Percentiles rank a stretch among this genome's conserved stretches.
These are phyloP conservation scores for Caenorhabditis sp. DNA, from an alignment of 2,888 invertebrate species.

Conservation along the genomic window DNA sequence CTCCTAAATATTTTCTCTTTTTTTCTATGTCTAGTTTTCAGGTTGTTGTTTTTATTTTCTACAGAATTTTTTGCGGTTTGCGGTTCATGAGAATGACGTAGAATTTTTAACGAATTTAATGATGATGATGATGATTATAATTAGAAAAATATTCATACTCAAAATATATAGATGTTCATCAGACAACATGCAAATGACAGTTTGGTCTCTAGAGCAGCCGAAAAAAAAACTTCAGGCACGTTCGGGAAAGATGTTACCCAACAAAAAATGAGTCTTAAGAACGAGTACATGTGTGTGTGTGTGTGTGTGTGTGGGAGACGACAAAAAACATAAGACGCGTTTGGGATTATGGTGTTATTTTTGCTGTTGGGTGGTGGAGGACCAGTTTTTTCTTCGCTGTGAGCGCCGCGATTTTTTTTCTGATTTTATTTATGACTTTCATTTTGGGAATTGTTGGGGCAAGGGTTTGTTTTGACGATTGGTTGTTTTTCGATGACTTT, in stretches of 20 bases:
- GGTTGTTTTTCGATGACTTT: no score
- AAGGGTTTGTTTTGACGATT: no score
- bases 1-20: no score
- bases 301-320: background rate
- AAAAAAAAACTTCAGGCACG: no score
- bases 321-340: background rate
- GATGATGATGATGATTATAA: background rate
- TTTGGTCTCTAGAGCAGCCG: no score
- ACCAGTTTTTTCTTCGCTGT: background rate
- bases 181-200: background rate
- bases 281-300: background rate
- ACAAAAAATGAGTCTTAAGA: no score
- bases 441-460: no score
- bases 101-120: background rate
- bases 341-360: slow-evolving; percentile 1
- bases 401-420: background rate
- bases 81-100: background rate
- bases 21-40: no score
- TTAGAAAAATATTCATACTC: background rate
- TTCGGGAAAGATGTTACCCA: no score
- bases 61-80: no score
- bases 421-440: background rate
- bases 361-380: background rate
- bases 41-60: no score
- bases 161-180: background rate